phyloP scores from a whole-genome alignment of 2,797 vertebrate genomes.

The Danio jaintianensis region DNA sequence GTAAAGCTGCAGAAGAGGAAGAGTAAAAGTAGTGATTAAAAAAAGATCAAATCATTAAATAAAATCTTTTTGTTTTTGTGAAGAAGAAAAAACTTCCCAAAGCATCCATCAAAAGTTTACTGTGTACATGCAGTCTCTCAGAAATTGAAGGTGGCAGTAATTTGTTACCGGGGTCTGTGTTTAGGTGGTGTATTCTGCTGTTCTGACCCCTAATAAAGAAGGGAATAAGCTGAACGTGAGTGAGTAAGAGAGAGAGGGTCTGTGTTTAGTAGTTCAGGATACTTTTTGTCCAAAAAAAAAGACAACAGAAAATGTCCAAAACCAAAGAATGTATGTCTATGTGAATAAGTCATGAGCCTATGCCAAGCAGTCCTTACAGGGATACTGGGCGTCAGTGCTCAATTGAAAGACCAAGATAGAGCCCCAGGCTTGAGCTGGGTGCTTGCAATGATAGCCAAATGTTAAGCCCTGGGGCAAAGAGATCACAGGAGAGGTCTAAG shows the following conservation, averaged over 20 bases:
- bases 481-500: constrained; percentile 38
- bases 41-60: no score
- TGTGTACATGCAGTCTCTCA: neutral
- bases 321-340: neutral
- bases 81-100: neutral
- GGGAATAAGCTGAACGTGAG: no score
- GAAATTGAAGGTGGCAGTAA: neutral
- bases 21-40: neutral
- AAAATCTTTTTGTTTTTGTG: no score
- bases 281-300: neutral
- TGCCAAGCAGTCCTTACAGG: neutral
- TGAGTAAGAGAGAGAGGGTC: no score
- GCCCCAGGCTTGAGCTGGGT: constrained; percentile 15
- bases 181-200: no score
- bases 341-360: constrained; percentile 31
- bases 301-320: neutral
- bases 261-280: neutral
- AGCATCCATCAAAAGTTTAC: neutral
- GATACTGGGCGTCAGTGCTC: neutral
- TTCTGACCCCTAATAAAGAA: no score
- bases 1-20: neutral
- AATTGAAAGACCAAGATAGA: constrained; percentile 24
- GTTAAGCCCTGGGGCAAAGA: constrained; percentile 51
- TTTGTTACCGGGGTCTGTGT: neutral
- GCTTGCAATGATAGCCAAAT: constrained; percentile 4